A percentile compares a stretch with the other conserved stretches of the same genome.
Evolutionary conservation across 2,888 invertebrate genomes (phyloP).

Genomic region (Ditula angustiorana): DNA sequence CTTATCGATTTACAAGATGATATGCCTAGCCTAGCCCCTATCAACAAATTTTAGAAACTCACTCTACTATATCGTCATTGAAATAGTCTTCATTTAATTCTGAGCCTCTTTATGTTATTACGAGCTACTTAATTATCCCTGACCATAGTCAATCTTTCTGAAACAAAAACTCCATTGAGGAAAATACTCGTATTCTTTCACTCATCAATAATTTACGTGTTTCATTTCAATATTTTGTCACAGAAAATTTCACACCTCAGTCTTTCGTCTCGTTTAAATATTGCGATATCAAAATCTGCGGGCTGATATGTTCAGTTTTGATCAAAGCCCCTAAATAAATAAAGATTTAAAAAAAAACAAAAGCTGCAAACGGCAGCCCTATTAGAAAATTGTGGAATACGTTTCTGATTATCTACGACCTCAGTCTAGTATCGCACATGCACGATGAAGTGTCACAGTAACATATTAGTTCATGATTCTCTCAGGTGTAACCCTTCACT

Average conservation of each 20-base stretch:
- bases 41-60: too few relatives aligned
- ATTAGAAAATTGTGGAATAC: slow-evolving; percentile 26
- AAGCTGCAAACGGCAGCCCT: slow-evolving; percentile 34
- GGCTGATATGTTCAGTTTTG: too few relatives aligned
- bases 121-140: too few relatives aligned
- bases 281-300: too few relatives aligned
- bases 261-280: background rate
- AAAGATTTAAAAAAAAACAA: too few relatives aligned
- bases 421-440: slow-evolving; percentile 36
- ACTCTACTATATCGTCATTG: too few relatives aligned
- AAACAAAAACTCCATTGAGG: background rate
- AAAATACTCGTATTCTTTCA: background rate
- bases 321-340: too few relatives aligned
- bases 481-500: slow-evolving; percentile 39
- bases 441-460: slow-evolving; percentile 35
- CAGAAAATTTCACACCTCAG: background rate
- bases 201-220: too few relatives aligned
- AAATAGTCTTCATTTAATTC: too few relatives aligned
- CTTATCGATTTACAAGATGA: too few relatives aligned
- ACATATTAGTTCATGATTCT: slow-evolving; percentile 41
- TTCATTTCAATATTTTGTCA: background rate
- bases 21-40: too few relatives aligned
- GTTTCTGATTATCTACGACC: slow-evolving; percentile 31
- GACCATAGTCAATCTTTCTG: background rate
- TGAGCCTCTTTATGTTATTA: background rate